phyloP scores from a whole-genome alignment of 2,888 invertebrate species.

The Diaperis boleti region DNA sequence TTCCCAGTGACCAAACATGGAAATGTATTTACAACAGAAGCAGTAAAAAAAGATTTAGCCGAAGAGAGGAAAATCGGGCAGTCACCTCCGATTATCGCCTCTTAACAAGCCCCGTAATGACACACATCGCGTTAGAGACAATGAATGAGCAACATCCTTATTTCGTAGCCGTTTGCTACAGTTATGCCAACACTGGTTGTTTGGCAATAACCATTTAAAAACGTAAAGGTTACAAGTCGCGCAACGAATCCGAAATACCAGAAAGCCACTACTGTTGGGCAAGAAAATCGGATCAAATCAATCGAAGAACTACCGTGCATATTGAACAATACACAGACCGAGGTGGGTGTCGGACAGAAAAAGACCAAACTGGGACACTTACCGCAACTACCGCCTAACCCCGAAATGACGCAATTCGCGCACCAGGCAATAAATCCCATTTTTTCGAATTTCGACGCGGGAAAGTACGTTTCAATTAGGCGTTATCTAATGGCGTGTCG shows the following conservation, averaged over 20 bases:
- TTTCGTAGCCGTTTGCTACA: constrained; percentile 44
- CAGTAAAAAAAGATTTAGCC: neutral
- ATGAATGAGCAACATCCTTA: constrained; percentile 51
- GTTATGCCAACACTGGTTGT: constrained; percentile 38
- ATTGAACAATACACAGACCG: constrained; percentile 5
- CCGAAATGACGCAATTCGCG: constrained; percentile 30
- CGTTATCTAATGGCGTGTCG: constrained; percentile 52
- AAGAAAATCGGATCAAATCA: constrained; percentile 3
- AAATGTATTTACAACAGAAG: neutral
- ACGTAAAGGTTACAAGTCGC: constrained; percentile 36
- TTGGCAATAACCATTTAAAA: constrained; percentile 38
- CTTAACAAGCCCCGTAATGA: constrained; percentile 42
- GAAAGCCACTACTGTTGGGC: constrained; percentile 23
- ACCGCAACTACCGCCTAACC: constrained; percentile 28
- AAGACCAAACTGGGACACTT: constrained; percentile 35
- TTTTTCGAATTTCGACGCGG: constrained; percentile 44
- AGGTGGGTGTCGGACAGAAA: constrained; percentile 30
- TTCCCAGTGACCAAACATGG: neutral
- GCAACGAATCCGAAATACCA: constrained; percentile 30
- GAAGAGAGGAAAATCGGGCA: constrained; percentile 37
- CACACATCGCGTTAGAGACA: constrained; percentile 45
- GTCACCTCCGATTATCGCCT: constrained; percentile 39
- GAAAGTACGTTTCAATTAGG: constrained; percentile 58
- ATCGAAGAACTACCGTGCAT: constrained; percentile 6
- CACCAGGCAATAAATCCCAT: constrained; percentile 40